These are phyloP conservation scores for Adela reaumurella DNA, from an alignment of 2,888 invertebrate genomes.

Conservation along the genomic window DNA sequence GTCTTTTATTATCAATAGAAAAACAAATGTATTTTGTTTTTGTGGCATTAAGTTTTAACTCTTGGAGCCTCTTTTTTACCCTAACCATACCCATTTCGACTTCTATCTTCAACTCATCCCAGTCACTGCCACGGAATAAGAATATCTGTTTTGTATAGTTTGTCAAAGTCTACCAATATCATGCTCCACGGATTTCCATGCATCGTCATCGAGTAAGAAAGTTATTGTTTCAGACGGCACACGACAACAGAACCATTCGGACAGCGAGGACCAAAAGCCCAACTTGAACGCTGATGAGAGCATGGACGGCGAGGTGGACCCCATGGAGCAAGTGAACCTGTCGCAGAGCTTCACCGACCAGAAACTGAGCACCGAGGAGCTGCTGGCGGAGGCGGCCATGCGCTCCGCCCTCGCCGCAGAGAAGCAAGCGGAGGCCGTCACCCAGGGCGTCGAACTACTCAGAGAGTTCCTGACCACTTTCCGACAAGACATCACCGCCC, in stretches of 20 bases:
- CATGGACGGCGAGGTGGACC: not conserved
- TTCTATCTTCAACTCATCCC: no score
- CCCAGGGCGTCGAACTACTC: constrained; percentile 25
- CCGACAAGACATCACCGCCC: not conserved
- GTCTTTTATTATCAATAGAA: no score
- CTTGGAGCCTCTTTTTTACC: no score
- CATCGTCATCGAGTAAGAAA: no score
- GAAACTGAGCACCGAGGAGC: constrained; percentile 31
- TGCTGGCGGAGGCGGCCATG: constrained; percentile 47
- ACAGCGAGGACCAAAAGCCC: not conserved
- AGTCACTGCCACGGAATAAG: no score
- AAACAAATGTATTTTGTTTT: no score
- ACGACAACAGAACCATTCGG: not conserved
- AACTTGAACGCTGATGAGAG: not conserved
- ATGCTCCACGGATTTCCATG: no score
- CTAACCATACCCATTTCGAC: no score
- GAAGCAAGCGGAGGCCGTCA: constrained; percentile 41
- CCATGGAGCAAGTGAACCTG: not conserved
- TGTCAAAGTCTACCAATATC: no score
- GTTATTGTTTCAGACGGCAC: no score
- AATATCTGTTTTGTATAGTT: no score
- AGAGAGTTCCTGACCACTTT: constrained; percentile 24
- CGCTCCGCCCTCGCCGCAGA: constrained; percentile 42
- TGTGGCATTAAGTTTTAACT: no score
- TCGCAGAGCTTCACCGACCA: not conserved